phyloP scores from a whole-genome alignment of 2,797 vertebrate genomes.

The Phoebastria nigripes region DNA sequence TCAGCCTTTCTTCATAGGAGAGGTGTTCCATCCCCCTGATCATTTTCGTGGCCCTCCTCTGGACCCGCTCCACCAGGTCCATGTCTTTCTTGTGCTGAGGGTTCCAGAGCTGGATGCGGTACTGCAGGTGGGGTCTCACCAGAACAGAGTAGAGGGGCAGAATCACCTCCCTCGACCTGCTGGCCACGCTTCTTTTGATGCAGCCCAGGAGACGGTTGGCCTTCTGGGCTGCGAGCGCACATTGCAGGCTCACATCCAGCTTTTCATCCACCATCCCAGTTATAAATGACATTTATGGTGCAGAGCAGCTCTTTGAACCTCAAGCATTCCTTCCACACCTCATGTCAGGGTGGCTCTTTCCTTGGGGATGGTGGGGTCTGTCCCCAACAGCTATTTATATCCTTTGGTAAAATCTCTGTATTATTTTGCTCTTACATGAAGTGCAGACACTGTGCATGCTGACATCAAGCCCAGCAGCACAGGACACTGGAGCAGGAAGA shows the following conservation, averaged over 20 bases:
- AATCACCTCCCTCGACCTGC: neutral
- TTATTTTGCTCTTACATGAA: neutral
- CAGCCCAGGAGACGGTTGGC: neutral
- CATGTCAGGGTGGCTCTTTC: accelerated
- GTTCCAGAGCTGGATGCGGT: neutral
- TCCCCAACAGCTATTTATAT: neutral
- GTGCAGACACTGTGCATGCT: neutral
- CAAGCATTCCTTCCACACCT: neutral
- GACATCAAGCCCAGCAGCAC: neutral
- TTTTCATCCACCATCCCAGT: accelerated
- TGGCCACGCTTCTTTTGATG: neutral
- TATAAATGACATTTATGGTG: neutral
- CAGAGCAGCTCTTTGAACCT: neutral
- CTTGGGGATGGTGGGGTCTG: accelerated
- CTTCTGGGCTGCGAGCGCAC: neutral
- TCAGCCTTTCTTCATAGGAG: neutral
- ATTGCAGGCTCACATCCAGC: neutral
- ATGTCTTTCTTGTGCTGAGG: neutral
- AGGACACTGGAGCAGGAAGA: neutral
- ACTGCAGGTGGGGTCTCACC: neutral
- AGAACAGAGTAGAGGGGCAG: neutral
- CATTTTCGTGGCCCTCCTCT: neutral
- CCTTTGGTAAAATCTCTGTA: neutral
- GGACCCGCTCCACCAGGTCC: neutral
- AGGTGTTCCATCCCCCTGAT: neutral